Evolutionary conservation across 2,113 vertebrate species (phyloP).

Genomic region (Melanerpes aurifrons): DNA sequence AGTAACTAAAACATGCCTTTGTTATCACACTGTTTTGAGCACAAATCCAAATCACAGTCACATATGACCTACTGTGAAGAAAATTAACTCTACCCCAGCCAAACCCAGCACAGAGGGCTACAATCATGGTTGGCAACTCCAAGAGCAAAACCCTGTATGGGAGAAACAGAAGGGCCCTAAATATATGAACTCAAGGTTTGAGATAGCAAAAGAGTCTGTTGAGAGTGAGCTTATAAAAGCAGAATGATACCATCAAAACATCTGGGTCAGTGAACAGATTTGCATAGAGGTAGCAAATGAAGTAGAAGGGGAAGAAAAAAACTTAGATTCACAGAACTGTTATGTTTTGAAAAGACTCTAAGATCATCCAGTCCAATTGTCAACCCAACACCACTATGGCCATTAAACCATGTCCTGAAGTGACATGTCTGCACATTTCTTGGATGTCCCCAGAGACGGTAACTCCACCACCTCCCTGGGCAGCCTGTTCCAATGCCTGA

Average conservation of each 20-base stretch:
- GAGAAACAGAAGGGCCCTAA: not conserved
- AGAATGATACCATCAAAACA: not conserved
- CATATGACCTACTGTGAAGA: not conserved
- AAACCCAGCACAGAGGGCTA: not conserved
- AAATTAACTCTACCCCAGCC: not conserved
- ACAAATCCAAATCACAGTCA: not conserved
- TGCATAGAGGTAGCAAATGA: not conserved
- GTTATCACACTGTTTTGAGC: not conserved
- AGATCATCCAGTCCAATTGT: no score
- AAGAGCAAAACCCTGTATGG: not conserved
- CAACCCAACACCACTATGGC: no score
- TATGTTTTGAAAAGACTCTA: no score
- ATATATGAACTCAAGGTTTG: not conserved
- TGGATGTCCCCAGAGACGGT: no score
- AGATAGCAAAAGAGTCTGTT: not conserved
- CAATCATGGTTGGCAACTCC: not conserved
- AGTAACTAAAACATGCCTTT: not conserved
- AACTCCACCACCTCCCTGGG: no score
- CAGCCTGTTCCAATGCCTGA: no score
- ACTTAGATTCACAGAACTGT: no score
- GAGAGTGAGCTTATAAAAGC: not conserved
- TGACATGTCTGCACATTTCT: no score
- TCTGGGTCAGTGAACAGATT: not conserved
- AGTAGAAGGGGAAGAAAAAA: not conserved
- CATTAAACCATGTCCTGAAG: no score